Conservation (phyloP, 2,888 invertebrate genomes). For the Stenchaetothrips biformis region DNA sequence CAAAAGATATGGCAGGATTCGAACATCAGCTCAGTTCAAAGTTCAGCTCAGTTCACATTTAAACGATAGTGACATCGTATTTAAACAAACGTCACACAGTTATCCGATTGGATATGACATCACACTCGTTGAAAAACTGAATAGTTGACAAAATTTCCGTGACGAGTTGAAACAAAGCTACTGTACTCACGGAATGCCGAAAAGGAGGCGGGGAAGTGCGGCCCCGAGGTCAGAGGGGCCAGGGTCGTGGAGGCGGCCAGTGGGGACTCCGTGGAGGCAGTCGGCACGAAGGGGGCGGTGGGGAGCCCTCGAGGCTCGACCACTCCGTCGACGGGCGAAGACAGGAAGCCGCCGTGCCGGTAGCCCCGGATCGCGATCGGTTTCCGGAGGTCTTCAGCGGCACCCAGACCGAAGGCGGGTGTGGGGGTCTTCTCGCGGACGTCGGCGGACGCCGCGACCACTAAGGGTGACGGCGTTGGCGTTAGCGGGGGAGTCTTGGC, state of each 20-base stretch:
- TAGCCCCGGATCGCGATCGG: neutral
- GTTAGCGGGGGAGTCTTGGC: constrained; percentile 16
- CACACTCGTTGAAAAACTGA: too few species aligned
- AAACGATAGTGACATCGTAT: too few species aligned
- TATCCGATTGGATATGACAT: too few species aligned
- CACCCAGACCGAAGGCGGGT: too few species aligned
- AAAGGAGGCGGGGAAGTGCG: constrained; percentile 51
- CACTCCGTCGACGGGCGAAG: neutral
- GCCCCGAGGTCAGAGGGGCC: neutral
- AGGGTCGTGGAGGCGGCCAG: neutral
- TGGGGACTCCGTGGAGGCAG: neutral
- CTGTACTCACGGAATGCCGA: constrained; percentile 53
- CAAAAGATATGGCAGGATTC: too few species aligned
- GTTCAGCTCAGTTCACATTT: too few species aligned
- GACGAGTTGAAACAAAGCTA: neutral
- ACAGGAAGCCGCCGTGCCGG: neutral
- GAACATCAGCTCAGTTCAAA: too few species aligned
- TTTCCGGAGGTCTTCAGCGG: neutral
- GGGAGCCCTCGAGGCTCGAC: neutral
- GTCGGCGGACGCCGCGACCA: neutral
- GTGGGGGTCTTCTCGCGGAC: neutral
- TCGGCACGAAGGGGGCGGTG: neutral
- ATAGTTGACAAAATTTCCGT: too few species aligned
- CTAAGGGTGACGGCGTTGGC: neutral
- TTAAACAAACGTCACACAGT: too few species aligned